These are phyloP conservation scores for Chloroceryle inda DNA, from an alignment of 2,797 vertebrate species.

Conservation along the genomic window DNA sequence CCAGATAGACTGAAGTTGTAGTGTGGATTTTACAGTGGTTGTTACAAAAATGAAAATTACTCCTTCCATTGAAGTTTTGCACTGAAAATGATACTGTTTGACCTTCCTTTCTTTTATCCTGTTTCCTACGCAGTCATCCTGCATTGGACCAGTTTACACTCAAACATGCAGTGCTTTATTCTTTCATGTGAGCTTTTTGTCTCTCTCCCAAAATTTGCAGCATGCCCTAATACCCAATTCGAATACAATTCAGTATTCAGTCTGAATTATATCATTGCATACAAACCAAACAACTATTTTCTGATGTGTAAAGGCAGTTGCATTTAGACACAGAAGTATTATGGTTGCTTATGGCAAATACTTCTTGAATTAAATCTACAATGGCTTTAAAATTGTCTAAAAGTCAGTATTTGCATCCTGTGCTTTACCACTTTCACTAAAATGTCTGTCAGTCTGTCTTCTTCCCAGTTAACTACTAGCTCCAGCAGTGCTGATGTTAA, in stretches of 20 bases:
- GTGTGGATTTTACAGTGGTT: slow-evolving; percentile 70
- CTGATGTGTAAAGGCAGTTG: background rate
- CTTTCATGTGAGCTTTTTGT: slow-evolving; percentile 63
- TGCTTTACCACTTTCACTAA: slow-evolving; percentile 29
- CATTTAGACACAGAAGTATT: slow-evolving; percentile 4
- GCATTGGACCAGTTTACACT: slow-evolving; percentile 2
- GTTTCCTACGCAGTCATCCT: slow-evolving; percentile 12
- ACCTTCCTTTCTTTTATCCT: slow-evolving; percentile 76
- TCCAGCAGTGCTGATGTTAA: slow-evolving; percentile 51
- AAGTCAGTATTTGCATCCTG: slow-evolving; percentile 29
- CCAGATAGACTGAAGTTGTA: slow-evolving; percentile 66
- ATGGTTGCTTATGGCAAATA: slow-evolving; percentile 14
- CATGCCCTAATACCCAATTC: background rate
- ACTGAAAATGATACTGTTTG: slow-evolving; percentile 82
- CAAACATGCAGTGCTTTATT: slow-evolving; percentile 45
- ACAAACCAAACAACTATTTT: slow-evolving; percentile 42
- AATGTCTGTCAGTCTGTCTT: slow-evolving; percentile 3
- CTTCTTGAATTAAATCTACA: slow-evolving; percentile 23
- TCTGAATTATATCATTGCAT: slow-evolving; percentile 32
- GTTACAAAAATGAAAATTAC: slow-evolving; percentile 68
- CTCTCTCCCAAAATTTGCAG: slow-evolving; percentile 18
- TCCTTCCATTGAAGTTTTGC: slow-evolving; percentile 83
- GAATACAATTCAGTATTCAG: slow-evolving; percentile 30
- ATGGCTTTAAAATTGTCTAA: background rate
- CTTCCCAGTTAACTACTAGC: slow-evolving; percentile 24